Base-by-base conservation (phyloP, 92 coral and sea anemone species). In the Paragorgia papillata region DNA sequence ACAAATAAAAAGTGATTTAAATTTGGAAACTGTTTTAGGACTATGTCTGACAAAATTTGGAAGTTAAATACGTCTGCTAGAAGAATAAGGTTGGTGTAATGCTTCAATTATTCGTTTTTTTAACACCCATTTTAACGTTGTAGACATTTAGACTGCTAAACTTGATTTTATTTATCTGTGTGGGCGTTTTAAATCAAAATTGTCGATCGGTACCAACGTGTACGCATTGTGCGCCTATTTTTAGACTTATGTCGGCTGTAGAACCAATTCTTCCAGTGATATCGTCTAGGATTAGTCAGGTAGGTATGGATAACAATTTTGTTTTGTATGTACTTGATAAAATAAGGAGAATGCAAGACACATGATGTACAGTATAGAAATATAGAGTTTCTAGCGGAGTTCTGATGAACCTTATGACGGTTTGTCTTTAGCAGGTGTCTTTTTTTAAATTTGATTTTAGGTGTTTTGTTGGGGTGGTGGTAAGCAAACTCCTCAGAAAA, bases 401-500 rank as follows among this genome's bases (percentile, higher is more conserved):
- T n/a, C n/a, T n/a, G n/a, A n/a, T n/a, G n/a, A n/a, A n/a, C n/a
- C n/a, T n/a, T n/a, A n/a, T n/a, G n/a, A n/a, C n/a, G n/a, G n/a
- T n/a, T n/a, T n/a, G n/a, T n/a, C n/a, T n/a, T n/a, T n/a, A n/a
- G n/a, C n/a, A n/a, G n/a, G n/a, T 20, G 3, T 31, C 35, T 31
- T 63, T 17, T 63, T 15, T 27, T 17, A 26, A 27, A 33, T 10
- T 27, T 12, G 34, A 30, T 26, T 41, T n/a, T 60, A 92, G 97
- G 90, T 92, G 2, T 90, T 83, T 80, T 94, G 89, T 76, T 94
- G 98, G 98, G 98, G 98, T n/a, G 98, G 97, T 8, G 98, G 98
- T 6, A 94, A 94, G 75, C 97, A 88, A 53, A 94, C 96, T 1
- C 98, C 97, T 30, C 98, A 94, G 55, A 94, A 94, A 69, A 74